Evolutionary conservation across 2,113 vertebrate species (phyloP).

Genomic region (Cebus imitator): DNA sequence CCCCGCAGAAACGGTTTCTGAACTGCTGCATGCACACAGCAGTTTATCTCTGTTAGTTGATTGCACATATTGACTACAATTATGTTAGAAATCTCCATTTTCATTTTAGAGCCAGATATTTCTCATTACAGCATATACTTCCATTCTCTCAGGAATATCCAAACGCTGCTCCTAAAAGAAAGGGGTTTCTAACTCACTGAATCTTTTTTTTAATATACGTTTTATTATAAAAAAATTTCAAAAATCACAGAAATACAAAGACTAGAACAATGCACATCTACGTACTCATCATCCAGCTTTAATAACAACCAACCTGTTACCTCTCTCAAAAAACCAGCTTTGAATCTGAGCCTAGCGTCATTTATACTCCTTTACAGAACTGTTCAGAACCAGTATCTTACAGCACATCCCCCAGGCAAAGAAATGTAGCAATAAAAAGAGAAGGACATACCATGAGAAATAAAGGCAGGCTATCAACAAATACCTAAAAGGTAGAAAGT

Average conservation of each 20-base stretch:
- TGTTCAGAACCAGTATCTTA: not conserved
- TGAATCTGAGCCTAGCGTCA: not conserved
- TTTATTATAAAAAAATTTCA: not conserved
- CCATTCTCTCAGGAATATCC: too few relatives aligned
- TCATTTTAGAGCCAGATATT: too few relatives aligned
- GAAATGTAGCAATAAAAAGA: not conserved
- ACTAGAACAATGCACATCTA: not conserved
- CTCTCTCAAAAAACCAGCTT: not conserved
- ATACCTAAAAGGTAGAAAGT: not conserved
- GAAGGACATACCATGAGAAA: not conserved
- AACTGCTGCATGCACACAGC: too few relatives aligned
- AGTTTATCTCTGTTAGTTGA: too few relatives aligned
- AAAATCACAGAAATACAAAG: slow-evolving; percentile 15
- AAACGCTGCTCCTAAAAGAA: too few relatives aligned
- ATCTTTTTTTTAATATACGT: not conserved
- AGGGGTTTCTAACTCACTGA: too few relatives aligned
- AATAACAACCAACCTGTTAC: not conserved
- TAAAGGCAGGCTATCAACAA: not conserved
- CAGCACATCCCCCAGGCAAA: not conserved
- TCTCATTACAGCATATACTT: too few relatives aligned
- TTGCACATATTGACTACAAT: too few relatives aligned
- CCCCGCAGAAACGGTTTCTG: too few relatives aligned
- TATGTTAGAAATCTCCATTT: too few relatives aligned
- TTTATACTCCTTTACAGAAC: not conserved
- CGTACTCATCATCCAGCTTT: not conserved